Base-by-base conservation (phyloP, 2,888 invertebrate species). In the Terebella lapidaria region DNA sequence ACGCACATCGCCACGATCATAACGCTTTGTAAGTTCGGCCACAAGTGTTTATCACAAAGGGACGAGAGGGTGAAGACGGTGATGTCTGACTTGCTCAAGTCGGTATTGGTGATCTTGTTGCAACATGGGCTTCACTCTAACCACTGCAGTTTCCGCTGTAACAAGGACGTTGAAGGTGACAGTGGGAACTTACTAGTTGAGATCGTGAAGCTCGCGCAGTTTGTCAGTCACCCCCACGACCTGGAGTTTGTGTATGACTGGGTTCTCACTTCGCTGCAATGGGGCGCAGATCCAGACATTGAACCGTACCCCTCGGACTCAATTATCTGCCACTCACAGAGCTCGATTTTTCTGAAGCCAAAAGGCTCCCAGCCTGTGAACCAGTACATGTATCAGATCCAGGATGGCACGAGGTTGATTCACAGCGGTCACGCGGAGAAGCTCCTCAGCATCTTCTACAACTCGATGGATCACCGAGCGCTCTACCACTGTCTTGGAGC, bases 261-360 rank as follows among this genome's bases (percentile, higher is more conserved):
- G 70, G 86, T 88, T 2, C 79, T 87, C 63, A 88, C 87, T 1
- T 83, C 89, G 22, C 84, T 89, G 53, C 88, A 88, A 76, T 88
- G 88, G 74, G 89, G 89, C 56, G 89, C 88, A 47, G 86, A 89
- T 82, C 88, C 89, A 20, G 87, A 88, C 73, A 82, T 87, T 59
- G 85, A 85, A 68, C 82, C 88, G 42, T 78, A 81, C 63, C 79
- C 79, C 46, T 76, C 82, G 1, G 83, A 83, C 61, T 80, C 82
- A 18, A 81, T 82, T 71, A 83, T 84, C 61, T 83, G 82, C 67
- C 83, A 83, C 71, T 81, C 81, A 29, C 83, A 84, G 73, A 82
- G 84, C 65, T 82, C 82, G 49, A 81, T 84, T 66, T 83, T 78
- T 67, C 73, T 85, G 57, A 86, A 86, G 80, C 85, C 72, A 42